These are phyloP conservation scores for Xylota segnis DNA, from an alignment of 2,888 invertebrate species.

Conservation along the genomic window DNA sequence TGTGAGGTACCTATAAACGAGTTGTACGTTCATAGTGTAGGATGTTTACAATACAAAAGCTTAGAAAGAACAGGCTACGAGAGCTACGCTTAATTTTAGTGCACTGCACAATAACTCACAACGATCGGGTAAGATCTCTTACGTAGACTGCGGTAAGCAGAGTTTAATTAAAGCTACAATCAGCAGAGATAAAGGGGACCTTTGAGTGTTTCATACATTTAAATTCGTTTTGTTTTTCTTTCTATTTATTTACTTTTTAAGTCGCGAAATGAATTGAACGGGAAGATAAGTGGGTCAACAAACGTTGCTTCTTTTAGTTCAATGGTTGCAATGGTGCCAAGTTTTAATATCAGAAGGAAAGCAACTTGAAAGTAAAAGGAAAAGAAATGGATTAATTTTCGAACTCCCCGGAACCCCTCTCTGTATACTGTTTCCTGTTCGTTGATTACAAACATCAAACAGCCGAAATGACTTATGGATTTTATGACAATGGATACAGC, in stretches of 20 bases:
- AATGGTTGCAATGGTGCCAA: slow-evolving; percentile 27
- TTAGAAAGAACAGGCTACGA: background rate
- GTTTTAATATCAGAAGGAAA: background rate
- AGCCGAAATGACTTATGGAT: too few relatives aligned
- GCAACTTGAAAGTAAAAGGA: background rate
- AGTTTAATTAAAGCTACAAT: slow-evolving; percentile 27
- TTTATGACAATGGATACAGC: too few relatives aligned
- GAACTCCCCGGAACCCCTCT: too few relatives aligned
- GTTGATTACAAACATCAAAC: too few relatives aligned
- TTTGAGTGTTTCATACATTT: background rate
- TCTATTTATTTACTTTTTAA: background rate
- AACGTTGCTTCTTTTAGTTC: background rate
- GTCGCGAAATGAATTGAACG: background rate
- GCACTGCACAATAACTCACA: slow-evolving; percentile 38
- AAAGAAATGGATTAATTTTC: too few relatives aligned
- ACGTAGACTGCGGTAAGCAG: background rate
- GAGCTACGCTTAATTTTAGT: slow-evolving; percentile 1
- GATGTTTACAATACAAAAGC: slow-evolving; percentile 51
- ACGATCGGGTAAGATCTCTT: slow-evolving; percentile 35
- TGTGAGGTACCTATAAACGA: background rate
- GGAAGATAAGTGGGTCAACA: background rate
- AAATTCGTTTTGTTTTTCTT: background rate
- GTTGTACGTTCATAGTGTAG: slow-evolving; percentile 12
- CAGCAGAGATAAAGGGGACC: slow-evolving; percentile 3
- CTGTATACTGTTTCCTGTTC: too few relatives aligned